phyloP scores from a whole-genome alignment of 2,888 invertebrate species.

The Vesta saturnalis region DNA sequence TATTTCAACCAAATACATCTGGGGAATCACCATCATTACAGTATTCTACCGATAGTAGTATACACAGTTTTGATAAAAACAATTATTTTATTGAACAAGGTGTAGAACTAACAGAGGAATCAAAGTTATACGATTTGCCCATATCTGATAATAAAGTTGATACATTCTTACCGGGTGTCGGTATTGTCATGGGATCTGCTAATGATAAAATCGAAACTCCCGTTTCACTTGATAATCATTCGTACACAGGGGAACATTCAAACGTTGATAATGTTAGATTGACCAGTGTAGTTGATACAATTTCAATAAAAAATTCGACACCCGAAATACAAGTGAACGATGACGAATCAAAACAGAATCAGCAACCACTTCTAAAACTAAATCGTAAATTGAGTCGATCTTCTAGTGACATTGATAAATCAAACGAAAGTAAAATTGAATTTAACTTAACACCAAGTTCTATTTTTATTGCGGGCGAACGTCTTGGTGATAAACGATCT shows the following conservation, averaged over 20 bases:
- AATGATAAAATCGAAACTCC: slow-evolving; percentile 23
- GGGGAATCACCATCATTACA: slow-evolving; percentile 44
- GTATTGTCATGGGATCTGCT: slow-evolving; percentile 68
- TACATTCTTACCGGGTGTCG: slow-evolving; percentile 71
- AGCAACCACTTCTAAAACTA: slow-evolving; percentile 67
- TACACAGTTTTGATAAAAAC: slow-evolving; percentile 13
- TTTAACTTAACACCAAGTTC: slow-evolving; percentile 34
- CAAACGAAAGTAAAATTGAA: slow-evolving; percentile 42
- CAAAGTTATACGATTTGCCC: slow-evolving; percentile 33
- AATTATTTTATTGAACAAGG: slow-evolving; percentile 51
- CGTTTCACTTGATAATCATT: slow-evolving; percentile 54
- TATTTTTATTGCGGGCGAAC: slow-evolving; percentile 38
- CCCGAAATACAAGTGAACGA: slow-evolving; percentile 60
- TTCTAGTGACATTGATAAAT: slow-evolving; percentile 71
- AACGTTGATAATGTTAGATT: slow-evolving; percentile 59
- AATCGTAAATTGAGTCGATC: slow-evolving; percentile 76
- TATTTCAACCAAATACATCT: slow-evolving; percentile 58
- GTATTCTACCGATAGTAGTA: slow-evolving; percentile 44
- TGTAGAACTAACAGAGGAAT: slow-evolving; percentile 54
- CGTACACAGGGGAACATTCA: slow-evolving; percentile 55
- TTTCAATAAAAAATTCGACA: slow-evolving; percentile 53
- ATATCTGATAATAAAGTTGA: slow-evolving; percentile 50
- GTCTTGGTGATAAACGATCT: slow-evolving; percentile 61
- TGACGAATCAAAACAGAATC: slow-evolving; percentile 56
- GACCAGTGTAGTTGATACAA: slow-evolving; percentile 60